Percentiles rank a stretch among this genome's conserved stretches.
These are phyloP conservation scores for Leucoraja ocellata DNA, from an alignment of 2,797 vertebrate species.

Conservation along the genomic window DNA sequence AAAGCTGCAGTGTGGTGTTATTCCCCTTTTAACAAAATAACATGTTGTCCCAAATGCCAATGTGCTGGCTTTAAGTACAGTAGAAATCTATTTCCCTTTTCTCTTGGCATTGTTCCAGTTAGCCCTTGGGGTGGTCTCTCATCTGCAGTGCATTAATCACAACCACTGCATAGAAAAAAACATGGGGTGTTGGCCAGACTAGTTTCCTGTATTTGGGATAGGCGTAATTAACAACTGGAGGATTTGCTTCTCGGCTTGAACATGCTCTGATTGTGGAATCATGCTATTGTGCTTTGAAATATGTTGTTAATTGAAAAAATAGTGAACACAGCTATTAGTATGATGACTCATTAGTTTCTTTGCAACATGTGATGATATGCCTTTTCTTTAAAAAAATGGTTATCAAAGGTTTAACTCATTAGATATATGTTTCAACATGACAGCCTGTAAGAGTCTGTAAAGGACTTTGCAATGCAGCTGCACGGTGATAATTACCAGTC, in stretches of 20 bases:
- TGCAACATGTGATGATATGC: slow-evolving; percentile 16
- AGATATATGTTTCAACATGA: slow-evolving; percentile 31
- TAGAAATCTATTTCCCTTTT: slow-evolving; percentile 30
- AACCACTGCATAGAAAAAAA: slow-evolving; percentile 38
- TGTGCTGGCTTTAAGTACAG: slow-evolving; percentile 18
- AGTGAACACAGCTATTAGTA: neutral
- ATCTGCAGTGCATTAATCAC: slow-evolving; percentile 40
- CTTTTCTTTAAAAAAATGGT: neutral
- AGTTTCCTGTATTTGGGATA: slow-evolving; percentile 36
- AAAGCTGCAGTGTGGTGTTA: neutral
- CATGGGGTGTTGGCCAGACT: slow-evolving; percentile 39
- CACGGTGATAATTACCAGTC: slow-evolving; percentile 27
- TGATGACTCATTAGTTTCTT: slow-evolving; percentile 45
- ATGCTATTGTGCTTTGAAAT: slow-evolving; percentile 28
- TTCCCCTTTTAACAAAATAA: neutral
- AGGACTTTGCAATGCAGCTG: slow-evolving; percentile 34
- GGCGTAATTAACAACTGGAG: slow-evolving; percentile 38
- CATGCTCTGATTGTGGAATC: slow-evolving; percentile 18
- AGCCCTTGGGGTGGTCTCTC: slow-evolving; percentile 39
- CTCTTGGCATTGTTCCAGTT: slow-evolving; percentile 34
- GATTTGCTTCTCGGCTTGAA: slow-evolving; percentile 26
- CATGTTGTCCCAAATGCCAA: slow-evolving; percentile 1
- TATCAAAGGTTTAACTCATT: slow-evolving; percentile 36
- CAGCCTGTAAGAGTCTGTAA: neutral
- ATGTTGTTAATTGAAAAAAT: slow-evolving; percentile 23